Conservation (phyloP, 2,888 invertebrate species). For the Ochropacha duplaris region DNA sequence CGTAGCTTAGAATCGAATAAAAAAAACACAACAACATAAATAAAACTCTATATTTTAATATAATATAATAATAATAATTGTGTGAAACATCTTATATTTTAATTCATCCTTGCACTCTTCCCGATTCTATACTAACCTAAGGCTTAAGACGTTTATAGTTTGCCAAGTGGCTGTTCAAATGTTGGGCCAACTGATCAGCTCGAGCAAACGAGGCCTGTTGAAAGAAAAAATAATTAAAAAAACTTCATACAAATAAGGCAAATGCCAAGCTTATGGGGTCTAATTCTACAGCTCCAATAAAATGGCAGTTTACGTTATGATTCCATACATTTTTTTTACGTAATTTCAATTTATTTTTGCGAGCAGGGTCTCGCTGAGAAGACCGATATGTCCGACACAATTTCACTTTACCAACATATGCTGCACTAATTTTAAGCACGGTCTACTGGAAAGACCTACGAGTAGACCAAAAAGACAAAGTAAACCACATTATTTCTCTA, state of each 20-base stretch:
- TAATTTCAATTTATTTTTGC: too few relatives aligned
- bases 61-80: slow-evolving; percentile 62
- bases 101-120: slow-evolving; percentile 49
- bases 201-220: slow-evolving; percentile 72
- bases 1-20: too few relatives aligned
- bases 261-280: too few relatives aligned
- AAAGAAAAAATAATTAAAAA: slow-evolving; percentile 16
- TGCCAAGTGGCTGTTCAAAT: slow-evolving; percentile 78
- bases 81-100: slow-evolving; percentile 43
- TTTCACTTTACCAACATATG: too few relatives aligned
- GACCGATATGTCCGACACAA: too few relatives aligned
- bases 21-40: slow-evolving; percentile 43
- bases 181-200: slow-evolving; percentile 74
- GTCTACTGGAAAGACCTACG: slow-evolving; percentile 1
- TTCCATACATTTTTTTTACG: too few relatives aligned
- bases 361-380: too few relatives aligned
- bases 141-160: slow-evolving; percentile 77
- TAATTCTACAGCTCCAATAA: too few relatives aligned
- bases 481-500: too few relatives aligned
- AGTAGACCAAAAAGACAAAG: slow-evolving; percentile 15
- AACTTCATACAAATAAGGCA: too few relatives aligned
- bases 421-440: background rate
- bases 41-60: slow-evolving; percentile 71
- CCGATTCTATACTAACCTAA: slow-evolving; percentile 29
- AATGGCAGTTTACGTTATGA: too few relatives aligned